Evolutionary conservation across 2,888 invertebrate species (phyloP), one percentile per base, ranked within the genome.

Genomic region (Papilio elwesi): DNA sequence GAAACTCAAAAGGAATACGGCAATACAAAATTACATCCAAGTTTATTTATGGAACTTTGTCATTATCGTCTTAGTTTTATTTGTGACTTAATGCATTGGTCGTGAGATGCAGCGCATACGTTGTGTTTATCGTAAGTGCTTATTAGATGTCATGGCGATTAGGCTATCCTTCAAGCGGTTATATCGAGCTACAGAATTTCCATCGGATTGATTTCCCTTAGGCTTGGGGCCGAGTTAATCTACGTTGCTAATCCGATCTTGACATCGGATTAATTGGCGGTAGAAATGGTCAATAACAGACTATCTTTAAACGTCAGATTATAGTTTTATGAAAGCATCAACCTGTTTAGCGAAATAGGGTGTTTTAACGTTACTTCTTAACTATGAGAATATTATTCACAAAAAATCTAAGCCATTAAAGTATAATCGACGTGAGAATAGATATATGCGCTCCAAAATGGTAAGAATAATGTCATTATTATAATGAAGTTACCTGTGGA

Each of bases 401-500:
- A 49, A 13, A 9, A 26, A 36, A 59, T 51, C 38, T n/a, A 15
- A 43, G 47, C 51, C 57, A 65, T 66, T 65, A 38, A 26, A n/a
- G 15, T 57, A 36, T 64, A 55, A 59, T 38, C 57, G 15, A 59
- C 71, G 71, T 71, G 71, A 66, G 71, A 71, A 71, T 66, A 51
- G 47, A 59, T 57, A 11, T 26, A 71, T 9, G 65, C 5, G 59
- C 51, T 59, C 43, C 13, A 38, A 49, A 51, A 59, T 57, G 16
- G n/a, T 51, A 63, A 68, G 62, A 63, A 69, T 51, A 59, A 53
- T 64, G 48, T 59, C 59, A 68, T 52, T 52, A 36, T 53, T 55
- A 66, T 66, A 70, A 55, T 51, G 62, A 68, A 67, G 70, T 68
- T 87, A 94, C 94, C 93, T 96, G 96, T 1, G 98, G 97, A 69